These are phyloP conservation scores for Gymnoscelis rufifasciata DNA, from an alignment of 2,888 invertebrate species.

Conservation along the genomic window DNA sequence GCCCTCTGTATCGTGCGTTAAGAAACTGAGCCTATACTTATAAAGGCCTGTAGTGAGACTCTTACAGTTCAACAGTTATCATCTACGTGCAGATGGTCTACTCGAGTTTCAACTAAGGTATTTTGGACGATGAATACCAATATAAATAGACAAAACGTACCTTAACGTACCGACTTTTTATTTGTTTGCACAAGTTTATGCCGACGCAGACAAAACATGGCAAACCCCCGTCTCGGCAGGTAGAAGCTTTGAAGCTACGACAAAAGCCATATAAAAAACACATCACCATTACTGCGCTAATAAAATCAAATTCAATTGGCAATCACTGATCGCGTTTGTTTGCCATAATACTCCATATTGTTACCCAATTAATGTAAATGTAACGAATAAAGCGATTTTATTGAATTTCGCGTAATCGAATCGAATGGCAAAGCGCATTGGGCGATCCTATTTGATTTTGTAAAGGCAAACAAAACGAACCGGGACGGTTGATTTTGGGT, in stretches of 20 bases:
- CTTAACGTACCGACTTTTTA: too few relatives aligned
- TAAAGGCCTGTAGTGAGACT: too few relatives aligned
- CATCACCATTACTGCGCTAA: constrained; percentile 13
- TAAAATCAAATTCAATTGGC: constrained; percentile 18
- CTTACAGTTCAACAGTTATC: too few relatives aligned
- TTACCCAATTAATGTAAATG: constrained; percentile 18
- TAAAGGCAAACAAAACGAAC: not conserved
- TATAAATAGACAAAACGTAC: too few relatives aligned
- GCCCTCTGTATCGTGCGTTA: too few relatives aligned
- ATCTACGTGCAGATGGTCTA: too few relatives aligned
- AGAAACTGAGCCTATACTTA: too few relatives aligned
- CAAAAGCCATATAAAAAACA: constrained; percentile 1
- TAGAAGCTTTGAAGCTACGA: not conserved
- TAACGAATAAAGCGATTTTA: constrained; percentile 5
- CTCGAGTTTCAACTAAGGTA: too few relatives aligned
- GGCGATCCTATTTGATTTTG: constrained; percentile 9
- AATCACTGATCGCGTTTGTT: constrained; percentile 16
- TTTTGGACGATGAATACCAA: too few relatives aligned
- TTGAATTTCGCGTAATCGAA: constrained; percentile 4
- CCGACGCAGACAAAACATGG: too few relatives aligned
- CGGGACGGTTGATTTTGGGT: not conserved
- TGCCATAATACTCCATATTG: constrained; percentile 16
- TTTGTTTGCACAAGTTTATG: too few relatives aligned
- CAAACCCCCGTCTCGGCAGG: too few relatives aligned
- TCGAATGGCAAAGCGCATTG: not conserved